These are phyloP conservation scores for Atta cephalotes DNA, from an alignment of 1,140 invertebrate species.

Conservation along the genomic window DNA sequence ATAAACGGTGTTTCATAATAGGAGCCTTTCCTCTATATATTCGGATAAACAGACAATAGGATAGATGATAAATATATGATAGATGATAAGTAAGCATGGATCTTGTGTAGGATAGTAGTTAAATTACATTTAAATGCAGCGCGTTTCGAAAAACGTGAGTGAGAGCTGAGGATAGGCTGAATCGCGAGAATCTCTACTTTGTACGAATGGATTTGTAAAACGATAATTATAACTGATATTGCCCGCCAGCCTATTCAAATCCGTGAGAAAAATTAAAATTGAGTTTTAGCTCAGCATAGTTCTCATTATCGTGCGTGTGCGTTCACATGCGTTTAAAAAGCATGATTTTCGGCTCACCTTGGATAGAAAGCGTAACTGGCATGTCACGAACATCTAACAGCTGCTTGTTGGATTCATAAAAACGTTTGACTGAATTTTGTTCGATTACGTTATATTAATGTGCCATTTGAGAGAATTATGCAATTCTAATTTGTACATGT, in stretches of 20 bases:
- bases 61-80: no score
- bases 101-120: no score
- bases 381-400: not conserved
- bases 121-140: no score
- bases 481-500: not conserved
- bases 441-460: not conserved
- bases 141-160: not conserved
- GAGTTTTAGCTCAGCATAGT: not conserved
- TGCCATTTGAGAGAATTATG: slow-evolving; percentile 16
- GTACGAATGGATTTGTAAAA: not conserved
- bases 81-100: no score
- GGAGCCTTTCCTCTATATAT: no score
- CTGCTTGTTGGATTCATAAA: not conserved
- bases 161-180: not conserved
- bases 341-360: not conserved
- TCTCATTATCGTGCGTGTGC: not conserved
- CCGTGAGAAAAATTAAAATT: slow-evolving; percentile 22
- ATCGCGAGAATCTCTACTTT: not conserved
- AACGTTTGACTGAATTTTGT: not conserved
- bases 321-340: not conserved
- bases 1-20: no score
- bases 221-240: not conserved
- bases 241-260: not conserved
- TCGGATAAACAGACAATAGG: no score
- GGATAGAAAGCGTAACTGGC: slow-evolving; percentile 10